Percentiles rank a stretch among this genome's conserved stretches.
Evolutionary conservation across 2,113 vertebrate species (phyloP).

Genomic region (Muscicapa adusta): DNA sequence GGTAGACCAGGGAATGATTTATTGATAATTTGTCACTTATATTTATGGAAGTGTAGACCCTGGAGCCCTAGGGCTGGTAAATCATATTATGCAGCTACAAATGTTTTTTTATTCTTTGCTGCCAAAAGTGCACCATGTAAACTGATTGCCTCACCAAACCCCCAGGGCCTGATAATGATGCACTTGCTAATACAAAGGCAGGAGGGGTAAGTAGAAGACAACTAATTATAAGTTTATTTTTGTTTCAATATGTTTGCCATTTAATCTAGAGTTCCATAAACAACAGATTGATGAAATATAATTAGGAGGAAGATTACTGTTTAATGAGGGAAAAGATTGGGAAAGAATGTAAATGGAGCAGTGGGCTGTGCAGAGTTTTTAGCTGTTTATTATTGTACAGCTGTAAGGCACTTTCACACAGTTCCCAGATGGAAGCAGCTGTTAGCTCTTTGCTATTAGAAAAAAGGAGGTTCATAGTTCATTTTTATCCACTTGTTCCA

Average conservation of each 20-base stretch:
- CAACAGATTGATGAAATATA: constrained; percentile 82
- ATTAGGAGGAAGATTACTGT: constrained; percentile 74
- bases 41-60: constrained; percentile 78
- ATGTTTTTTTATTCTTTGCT: constrained; percentile 57
- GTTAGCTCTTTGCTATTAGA: constrained; percentile 30
- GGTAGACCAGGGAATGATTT: constrained; percentile 75
- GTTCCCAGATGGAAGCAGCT: constrained; percentile 78
- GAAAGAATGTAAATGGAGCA: constrained; percentile 72
- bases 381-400: constrained; percentile 80
- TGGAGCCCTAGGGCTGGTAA: constrained; percentile 73
- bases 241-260: constrained; percentile 74
- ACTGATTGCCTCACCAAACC: constrained; percentile 40
- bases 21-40: constrained; percentile 82
- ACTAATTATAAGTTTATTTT: constrained; percentile 69
- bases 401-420: constrained; percentile 70
- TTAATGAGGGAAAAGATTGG: constrained; percentile 77
- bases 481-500: constrained; percentile 72
- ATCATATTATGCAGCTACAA: constrained; percentile 70
- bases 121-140: constrained; percentile 43
- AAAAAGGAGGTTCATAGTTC: constrained; percentile 59
- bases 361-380: constrained; percentile 53
- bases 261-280: constrained; percentile 78
- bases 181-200: constrained; percentile 62
- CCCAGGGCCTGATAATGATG: constrained; percentile 32
- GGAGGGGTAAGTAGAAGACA: constrained; percentile 41